These are phyloP conservation scores for Macquaria ambigua DNA, from an alignment of 2,113 vertebrate genomes.

Conservation along the genomic window DNA sequence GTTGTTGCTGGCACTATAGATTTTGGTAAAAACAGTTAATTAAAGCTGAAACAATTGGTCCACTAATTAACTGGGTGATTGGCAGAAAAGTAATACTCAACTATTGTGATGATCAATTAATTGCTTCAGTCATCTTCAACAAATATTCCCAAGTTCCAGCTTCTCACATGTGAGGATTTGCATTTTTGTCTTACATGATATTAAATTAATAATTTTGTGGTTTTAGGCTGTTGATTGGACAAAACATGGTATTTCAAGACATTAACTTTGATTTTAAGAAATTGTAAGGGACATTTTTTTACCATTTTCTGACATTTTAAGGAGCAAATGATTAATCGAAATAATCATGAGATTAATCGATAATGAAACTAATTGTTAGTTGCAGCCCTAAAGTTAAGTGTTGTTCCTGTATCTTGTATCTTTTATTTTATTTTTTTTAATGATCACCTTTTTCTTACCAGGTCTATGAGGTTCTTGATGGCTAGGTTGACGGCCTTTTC, in stretches of 20 bases:
- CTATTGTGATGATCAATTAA: background rate
- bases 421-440: background rate
- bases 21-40: no score
- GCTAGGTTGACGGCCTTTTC: slow-evolving; percentile 89
- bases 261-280: background rate
- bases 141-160: background rate
- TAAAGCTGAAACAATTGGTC: background rate
- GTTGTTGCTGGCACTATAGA: background rate
- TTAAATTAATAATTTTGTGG: background rate
- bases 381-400: background rate
- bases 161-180: background rate
- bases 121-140: background rate
- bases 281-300: background rate
- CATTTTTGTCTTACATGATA: background rate
- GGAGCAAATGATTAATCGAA: no score
- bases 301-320: background rate
- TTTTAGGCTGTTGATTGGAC: background rate
- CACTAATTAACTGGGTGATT: background rate
- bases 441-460: slow-evolving; percentile 84
- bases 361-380: background rate
- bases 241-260: background rate
- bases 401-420: background rate
- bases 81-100: background rate
- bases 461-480: slow-evolving; percentile 92
- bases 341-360: background rate